Base-by-base conservation (phyloP, 2,888 invertebrate genomes). In the Lepidochitona cinerea region DNA sequence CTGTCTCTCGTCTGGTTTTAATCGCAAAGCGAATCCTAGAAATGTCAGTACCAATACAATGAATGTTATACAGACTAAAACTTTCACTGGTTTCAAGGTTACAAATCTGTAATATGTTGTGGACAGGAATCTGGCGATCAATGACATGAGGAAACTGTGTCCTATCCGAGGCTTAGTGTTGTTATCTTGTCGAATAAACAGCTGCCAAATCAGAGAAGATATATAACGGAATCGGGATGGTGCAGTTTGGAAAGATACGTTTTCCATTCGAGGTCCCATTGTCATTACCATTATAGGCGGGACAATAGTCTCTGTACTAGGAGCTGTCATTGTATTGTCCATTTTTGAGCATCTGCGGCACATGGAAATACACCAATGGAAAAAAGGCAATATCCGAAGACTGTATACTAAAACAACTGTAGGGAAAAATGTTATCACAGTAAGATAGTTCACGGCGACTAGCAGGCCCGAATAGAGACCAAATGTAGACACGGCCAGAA, bases 401-500 rank as follows among this genome's bases (percentile, higher is more conserved):
- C 35, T 59, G 29, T 52, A 68, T 29, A 52, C 49, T 18, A 37
- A 1, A 3, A 52, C 49, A 52, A 52, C 68, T 53, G 82, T 79
- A 0, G 88, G 88, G 71, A 89, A 89, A 76, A 86, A 89, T n/a
- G 85, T 71, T n/a, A 89, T 82, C 32, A 88, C 87, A 72, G 87
- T 87, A n/a, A 88, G 26, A 79, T 88, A 89, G 79, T 89, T 88
- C 33, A 89, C 81, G 14, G 83, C 74, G 2, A 89, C 84, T 23
- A 88, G 75, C 64, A 87, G 49, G 6, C 84, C 85, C 5, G 88
- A 78, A 77, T 88, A 89, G 35, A 88, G 74, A 4, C 88, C 88
- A 73, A 88, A 89, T 0, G 86, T 82, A 59, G 72, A 75, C 18
- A 89, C 82, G 0, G 83, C 85, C 12, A 87, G 76, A 49, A 89